Conservation (phyloP, 92 coral and sea anemone genomes). For the Zoanthus solanderi region DNA sequence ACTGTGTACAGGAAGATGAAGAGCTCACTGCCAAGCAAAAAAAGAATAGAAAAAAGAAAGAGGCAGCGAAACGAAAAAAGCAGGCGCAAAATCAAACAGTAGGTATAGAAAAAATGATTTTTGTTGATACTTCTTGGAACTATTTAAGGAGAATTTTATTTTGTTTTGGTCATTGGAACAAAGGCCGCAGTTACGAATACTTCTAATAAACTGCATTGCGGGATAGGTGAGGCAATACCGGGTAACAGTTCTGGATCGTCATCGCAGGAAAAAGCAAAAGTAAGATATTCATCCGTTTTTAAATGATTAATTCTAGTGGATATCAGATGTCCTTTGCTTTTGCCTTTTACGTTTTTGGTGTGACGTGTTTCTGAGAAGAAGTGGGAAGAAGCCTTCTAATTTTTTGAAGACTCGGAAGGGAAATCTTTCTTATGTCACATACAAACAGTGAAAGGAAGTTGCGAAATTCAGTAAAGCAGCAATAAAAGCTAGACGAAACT, state of each 20-base stretch:
- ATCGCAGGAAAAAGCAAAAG: slow-evolving; percentile 7
- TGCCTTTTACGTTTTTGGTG: too few relatives aligned
- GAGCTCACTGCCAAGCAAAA: slow-evolving; percentile 79
- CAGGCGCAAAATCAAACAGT: slow-evolving; percentile 78
- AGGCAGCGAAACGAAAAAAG: slow-evolving; percentile 80
- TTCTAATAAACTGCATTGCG: not conserved
- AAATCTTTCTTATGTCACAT: too few relatives aligned
- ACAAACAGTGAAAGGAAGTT: too few relatives aligned
- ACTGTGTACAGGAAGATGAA: slow-evolving; percentile 50
- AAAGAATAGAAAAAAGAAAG: slow-evolving; percentile 79
- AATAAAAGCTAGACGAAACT: too few relatives aligned
- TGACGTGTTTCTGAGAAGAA: too few relatives aligned
- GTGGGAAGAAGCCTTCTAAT: too few relatives aligned
- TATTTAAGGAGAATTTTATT: not conserved
- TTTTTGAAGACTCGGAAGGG: too few relatives aligned
- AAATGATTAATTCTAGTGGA: too few relatives aligned
- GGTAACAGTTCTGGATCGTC: not conserved
- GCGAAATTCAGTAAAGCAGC: too few relatives aligned
- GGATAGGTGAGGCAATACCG: not conserved
- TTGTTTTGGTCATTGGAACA: not conserved
- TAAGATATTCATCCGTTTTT: not conserved
- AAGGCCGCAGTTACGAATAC: not conserved
- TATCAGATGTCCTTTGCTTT: too few relatives aligned
- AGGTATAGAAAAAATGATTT: not conserved
- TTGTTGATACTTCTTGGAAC: not conserved